Evolutionary conservation across 2,113 vertebrate species (phyloP).

Genomic region (Montifringilla adamsi): DNA sequence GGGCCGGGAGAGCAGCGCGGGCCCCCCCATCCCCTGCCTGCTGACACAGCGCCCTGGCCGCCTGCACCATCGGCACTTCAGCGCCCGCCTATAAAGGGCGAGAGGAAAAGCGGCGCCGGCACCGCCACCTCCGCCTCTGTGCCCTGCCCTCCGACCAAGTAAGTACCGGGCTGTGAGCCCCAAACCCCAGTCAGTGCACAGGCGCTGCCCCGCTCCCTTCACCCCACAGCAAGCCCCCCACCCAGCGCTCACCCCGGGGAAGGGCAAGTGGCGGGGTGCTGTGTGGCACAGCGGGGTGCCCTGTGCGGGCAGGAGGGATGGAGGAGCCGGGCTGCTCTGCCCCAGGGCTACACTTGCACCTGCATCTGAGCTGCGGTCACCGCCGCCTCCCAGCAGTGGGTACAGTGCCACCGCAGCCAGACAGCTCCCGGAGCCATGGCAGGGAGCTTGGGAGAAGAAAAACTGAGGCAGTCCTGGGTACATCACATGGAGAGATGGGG

Average conservation of each 20-base stretch:
- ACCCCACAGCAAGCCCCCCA: not conserved
- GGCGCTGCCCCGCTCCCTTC: not conserved
- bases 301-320: not conserved
- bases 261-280: not conserved
- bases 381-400: not conserved
- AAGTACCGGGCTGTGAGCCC: slow-evolving; percentile 50
- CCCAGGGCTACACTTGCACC: not conserved
- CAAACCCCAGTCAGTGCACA: not conserved
- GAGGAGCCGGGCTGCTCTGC: not conserved
- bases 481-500: not conserved
- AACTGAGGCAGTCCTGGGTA: not conserved
- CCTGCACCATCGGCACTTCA: slow-evolving; percentile 40
- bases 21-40: not conserved
- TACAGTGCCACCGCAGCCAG: not conserved
- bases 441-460: not conserved
- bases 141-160: slow-evolving; percentile 51
- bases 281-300: not conserved
- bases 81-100: slow-evolving; percentile 67
- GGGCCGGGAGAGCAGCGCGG: not conserved
- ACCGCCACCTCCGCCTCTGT: slow-evolving; percentile 30
- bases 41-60: slow-evolving; percentile 59
- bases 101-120: not conserved
- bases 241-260: not conserved
- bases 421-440: accelerated
- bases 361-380: not conserved